phyloP scores from a whole-genome alignment of 2,888 invertebrate species.

The Heliothis peltigera region DNA sequence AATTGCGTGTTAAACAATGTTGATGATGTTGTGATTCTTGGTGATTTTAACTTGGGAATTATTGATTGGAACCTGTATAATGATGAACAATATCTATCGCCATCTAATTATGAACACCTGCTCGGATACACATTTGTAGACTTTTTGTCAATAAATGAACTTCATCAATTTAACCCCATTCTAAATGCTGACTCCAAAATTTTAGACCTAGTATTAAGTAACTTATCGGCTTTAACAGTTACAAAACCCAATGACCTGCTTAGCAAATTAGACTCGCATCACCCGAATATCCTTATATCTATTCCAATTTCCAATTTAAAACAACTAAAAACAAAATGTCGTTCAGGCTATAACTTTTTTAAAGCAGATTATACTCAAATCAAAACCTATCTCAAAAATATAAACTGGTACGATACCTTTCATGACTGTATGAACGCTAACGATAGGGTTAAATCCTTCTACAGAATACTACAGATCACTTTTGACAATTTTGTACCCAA shows the following conservation, averaged over 20 bases:
- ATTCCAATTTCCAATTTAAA: constrained; percentile 2
- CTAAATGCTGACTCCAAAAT: constrained; percentile 3
- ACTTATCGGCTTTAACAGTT: constrained; percentile 6
- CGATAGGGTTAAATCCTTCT: constrained; percentile 11
- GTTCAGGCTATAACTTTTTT: constrained; percentile 12
- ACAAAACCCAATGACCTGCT: neutral
- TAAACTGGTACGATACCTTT: constrained; percentile 6
- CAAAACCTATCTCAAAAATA: constrained; percentile 4
- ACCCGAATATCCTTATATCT: constrained; percentile 11
- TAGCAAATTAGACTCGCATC: constrained; percentile 12
- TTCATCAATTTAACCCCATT: constrained; percentile 8
- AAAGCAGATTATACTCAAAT: constrained; percentile 9
- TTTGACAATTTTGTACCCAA: constrained; percentile 8
- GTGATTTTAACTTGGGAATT: constrained; percentile 10
- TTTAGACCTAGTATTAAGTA: constrained; percentile 15
- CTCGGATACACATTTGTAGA: constrained; percentile 12
- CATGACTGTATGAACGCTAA: constrained; percentile 9
- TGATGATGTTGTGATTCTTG: too few species aligned
- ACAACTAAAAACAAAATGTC: neutral
- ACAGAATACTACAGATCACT: neutral
- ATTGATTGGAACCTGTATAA: constrained; percentile 9
- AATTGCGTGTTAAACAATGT: constrained; percentile 3
- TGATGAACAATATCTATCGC: constrained; percentile 1
- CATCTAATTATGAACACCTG: constrained; percentile 10
- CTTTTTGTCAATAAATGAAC: constrained; percentile 3